Evolutionary conservation across 1,140 invertebrate genomes (phyloP), one percentile per base, ranked within the genome.

Genomic region (Drosophila hydei): DNA sequence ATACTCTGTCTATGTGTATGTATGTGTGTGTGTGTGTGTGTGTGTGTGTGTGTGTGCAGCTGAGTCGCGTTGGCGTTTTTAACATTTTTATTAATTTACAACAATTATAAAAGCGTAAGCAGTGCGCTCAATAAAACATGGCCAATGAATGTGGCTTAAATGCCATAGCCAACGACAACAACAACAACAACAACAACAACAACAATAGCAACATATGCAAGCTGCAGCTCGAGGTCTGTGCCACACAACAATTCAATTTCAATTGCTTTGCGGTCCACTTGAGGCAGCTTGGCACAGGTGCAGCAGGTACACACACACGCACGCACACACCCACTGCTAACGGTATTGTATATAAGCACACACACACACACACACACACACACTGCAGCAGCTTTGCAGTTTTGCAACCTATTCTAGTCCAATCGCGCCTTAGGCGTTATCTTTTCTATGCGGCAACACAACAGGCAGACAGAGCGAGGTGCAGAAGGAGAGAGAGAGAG

Each of bases 341-440:
- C 80, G 80, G 80, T 85, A 84, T 85, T 85, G 80, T 85, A 85
- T 77, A 85, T 77, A 79, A 76, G 70, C 65, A 76, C 71, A 79
- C 65, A 45, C 72, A 68, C 50, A 38, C 16, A 27, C 33, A 61
- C 59, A 61, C 14, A 40, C 30, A 50, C 16, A 56, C 14, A 40
- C 51, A 64, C 45, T 6, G 52, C 78, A 76, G 83, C 83, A 81
- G 81, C 72, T 87, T 73, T 88, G 83, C 83, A 87, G 81, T 76
- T 87, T 73, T 88, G 83, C 81, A 87, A 87, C 83, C 81, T 87
- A 87, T 87, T 87, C 81, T 87, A 87, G 83, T 88, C 83, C 83
- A 88, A 88, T 88, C 71, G 54, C 45, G 58, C 83, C 72, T 0
- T 6, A 5, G 64, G 83, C 84, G 69, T 51, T 88, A 88, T 88